Percentiles rank a stretch among this genome's conserved stretches.
phyloP scores from a whole-genome alignment of 2,888 invertebrate species.

The Notodonta dromedarius region DNA sequence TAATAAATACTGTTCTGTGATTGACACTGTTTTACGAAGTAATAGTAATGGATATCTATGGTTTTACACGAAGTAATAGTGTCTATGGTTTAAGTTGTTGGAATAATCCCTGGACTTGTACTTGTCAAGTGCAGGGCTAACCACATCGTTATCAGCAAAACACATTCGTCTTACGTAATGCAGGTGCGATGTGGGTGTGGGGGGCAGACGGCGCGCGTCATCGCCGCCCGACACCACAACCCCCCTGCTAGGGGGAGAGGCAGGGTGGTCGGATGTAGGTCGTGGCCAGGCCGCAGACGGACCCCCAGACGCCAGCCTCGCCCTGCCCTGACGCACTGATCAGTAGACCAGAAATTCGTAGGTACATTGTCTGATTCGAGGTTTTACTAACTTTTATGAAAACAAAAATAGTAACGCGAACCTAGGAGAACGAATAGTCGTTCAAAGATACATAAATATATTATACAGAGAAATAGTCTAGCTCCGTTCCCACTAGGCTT shows the following conservation, averaged over 20 bases:
- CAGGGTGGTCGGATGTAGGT: slow-evolving; percentile 64
- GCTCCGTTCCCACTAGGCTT: too few relatives aligned
- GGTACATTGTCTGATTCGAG: not conserved
- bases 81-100: too few relatives aligned
- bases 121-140: slow-evolving; percentile 12
- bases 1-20: too few relatives aligned
- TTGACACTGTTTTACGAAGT: too few relatives aligned
- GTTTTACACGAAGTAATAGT: too few relatives aligned
- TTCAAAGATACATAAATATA: too few relatives aligned
- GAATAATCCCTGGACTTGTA: not conserved
- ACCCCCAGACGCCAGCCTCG: slow-evolving; percentile 76
- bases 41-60: too few relatives aligned
- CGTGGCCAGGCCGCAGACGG: slow-evolving; percentile 78
- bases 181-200: slow-evolving; percentile 55
- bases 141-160: slow-evolving; percentile 48
- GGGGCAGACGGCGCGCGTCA: slow-evolving; percentile 55
- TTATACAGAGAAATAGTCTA: too few relatives aligned
- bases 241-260: slow-evolving; percentile 29
- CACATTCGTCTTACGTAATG: slow-evolving; percentile 72
- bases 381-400: too few relatives aligned
- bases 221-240: slow-evolving; percentile 33
- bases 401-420: too few relatives aligned
- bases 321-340: slow-evolving; percentile 48
- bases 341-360: not conserved
- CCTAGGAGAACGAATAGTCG: too few relatives aligned